Percentiles rank a stretch among this genome's conserved stretches.
phyloP scores from a whole-genome alignment of 2,113 vertebrate genomes.

The Rutilus rutilus region DNA sequence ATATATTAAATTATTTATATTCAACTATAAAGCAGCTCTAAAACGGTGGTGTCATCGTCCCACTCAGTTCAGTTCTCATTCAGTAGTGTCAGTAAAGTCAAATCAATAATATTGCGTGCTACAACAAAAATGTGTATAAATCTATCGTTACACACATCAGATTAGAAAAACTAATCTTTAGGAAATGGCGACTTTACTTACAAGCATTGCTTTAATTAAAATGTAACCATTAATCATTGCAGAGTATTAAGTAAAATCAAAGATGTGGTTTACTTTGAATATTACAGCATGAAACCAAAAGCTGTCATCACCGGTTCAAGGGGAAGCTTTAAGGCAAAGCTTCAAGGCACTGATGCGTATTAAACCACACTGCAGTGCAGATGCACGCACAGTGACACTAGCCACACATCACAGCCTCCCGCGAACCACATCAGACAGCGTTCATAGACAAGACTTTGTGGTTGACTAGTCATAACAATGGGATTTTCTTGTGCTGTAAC shows the following conservation, averaged over 20 bases:
- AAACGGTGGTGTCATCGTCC: no score
- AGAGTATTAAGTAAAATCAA: not conserved
- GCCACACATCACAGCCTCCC: slow-evolving; percentile 10
- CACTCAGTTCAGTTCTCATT: no score
- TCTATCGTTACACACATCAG: not conserved
- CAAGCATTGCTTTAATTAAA: not conserved
- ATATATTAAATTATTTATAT: no score
- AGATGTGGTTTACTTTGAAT: not conserved
- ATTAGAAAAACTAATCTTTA: not conserved
- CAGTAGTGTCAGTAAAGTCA: no score
- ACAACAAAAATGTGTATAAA: no score
- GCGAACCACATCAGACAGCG: slow-evolving; percentile 57
- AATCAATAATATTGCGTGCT: no score
- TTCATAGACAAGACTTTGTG: slow-evolving; percentile 50
- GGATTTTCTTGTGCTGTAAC: slow-evolving; percentile 44
- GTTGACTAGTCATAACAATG: slow-evolving; percentile 62
- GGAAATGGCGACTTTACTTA: not conserved
- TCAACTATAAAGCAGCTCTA: no score
- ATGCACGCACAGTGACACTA: not conserved
- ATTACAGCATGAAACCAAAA: not conserved
- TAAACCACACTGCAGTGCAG: not conserved
- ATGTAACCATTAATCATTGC: not conserved
- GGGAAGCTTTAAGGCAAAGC: slow-evolving; percentile 12
- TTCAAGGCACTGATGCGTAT: not conserved
- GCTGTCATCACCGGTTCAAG: slow-evolving; percentile 1